Evolutionary conservation across 2,888 invertebrate species (phyloP).

Genomic region (Sthenelais limicola): DNA sequence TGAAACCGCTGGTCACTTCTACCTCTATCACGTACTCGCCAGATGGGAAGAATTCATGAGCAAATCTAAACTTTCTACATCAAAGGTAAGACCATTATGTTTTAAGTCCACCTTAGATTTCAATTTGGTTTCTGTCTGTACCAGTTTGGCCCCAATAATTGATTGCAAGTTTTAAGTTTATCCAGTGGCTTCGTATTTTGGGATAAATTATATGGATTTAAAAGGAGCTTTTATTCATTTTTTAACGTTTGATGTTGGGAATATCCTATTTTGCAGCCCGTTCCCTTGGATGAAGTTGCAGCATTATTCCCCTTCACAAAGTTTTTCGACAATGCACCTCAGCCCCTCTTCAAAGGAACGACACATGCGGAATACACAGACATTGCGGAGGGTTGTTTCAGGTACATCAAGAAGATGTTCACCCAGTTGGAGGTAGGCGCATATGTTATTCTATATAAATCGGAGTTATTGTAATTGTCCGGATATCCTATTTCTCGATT

Average conservation of each 20-base stretch:
- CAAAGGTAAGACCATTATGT: constrained; percentile 58
- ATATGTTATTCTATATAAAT: not conserved
- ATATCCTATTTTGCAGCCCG: constrained; percentile 6
- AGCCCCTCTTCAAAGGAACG: constrained; percentile 88
- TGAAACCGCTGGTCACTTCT: constrained; percentile 98
- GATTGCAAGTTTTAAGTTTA: too few relatives aligned
- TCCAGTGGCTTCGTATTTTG: too few relatives aligned
- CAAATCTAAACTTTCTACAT: constrained; percentile 73
- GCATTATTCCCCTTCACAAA: constrained; percentile 93
- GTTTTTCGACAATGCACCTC: constrained; percentile 94
- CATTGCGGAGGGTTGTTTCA: constrained; percentile 92
- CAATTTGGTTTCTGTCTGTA: too few relatives aligned
- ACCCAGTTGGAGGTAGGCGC: constrained; percentile 84
- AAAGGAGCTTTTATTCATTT: not conserved
- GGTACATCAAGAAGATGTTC: constrained; percentile 95
- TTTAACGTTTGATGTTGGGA: not conserved
- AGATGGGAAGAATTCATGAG: constrained; percentile 91
- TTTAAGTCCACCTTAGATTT: too few relatives aligned
- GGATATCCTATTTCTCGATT: too few relatives aligned
- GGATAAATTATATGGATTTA: too few relatives aligned
- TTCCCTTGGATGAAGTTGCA: constrained; percentile 10
- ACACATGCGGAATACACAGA: constrained; percentile 87
- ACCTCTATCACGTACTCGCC: constrained; percentile 90
- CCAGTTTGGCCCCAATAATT: too few relatives aligned
- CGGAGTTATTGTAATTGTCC: too few relatives aligned